A percentile compares a stretch with the other conserved stretches of the same genome.
Evolutionary conservation across 2,888 invertebrate species (phyloP).

Genomic region (Trisateles emortualis): DNA sequence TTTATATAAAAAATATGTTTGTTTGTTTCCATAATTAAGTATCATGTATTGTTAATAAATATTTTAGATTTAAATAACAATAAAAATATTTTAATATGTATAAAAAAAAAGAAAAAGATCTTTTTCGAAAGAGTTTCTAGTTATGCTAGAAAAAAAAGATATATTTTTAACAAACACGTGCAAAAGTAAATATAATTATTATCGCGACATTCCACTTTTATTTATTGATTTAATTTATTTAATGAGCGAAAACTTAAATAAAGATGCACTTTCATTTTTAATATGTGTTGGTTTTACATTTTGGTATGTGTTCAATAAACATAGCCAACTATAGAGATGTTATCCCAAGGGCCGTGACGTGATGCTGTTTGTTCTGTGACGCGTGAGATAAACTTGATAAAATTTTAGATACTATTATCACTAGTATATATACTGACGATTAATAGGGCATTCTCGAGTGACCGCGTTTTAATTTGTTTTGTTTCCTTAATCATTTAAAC

Average conservation of each 20-base stretch:
- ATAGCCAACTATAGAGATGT: not conserved
- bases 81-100: no score
- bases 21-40: no score
- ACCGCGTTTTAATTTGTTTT: not conserved
- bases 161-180: no score
- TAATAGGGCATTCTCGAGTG: not conserved
- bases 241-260: slow-evolving; percentile 9
- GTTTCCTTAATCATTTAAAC: no score
- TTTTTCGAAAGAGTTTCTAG: no score
- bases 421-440: not conserved
- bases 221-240: not conserved
- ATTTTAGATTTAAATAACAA: no score
- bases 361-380: not conserved
- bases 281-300: slow-evolving; percentile 23
- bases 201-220: not conserved
- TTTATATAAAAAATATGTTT: no score
- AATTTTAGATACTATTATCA: not conserved
- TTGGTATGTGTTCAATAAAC: slow-evolving; percentile 15
- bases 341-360: slow-evolving; percentile 2
- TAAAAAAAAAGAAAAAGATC: no score
- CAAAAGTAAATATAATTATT: not conserved
- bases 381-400: not conserved
- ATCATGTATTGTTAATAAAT: no score
- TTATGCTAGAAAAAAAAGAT: no score
- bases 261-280: slow-evolving; percentile 34